Evolutionary conservation across 2,888 invertebrate species (phyloP), one percentile per base, ranked within the genome.

Genomic region (Stenotaenia linearis): DNA sequence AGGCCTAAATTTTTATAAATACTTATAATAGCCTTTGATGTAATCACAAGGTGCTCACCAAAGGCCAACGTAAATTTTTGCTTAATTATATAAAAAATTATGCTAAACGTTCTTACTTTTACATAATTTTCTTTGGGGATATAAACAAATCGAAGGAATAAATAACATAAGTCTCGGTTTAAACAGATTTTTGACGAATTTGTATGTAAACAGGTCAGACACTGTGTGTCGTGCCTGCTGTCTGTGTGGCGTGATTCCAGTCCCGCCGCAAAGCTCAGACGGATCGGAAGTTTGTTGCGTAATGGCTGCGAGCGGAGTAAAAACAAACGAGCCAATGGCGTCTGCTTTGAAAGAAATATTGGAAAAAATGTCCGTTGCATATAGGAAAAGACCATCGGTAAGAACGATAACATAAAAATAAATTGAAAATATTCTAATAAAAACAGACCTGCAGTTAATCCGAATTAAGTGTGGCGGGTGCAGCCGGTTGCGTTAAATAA

Each of bases 361-460:
- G 7, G 78, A 78, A 21, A 78, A 32, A 18, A 78, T 78, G 32
- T 56, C 50, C n/a, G n/a, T 61, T n/a, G 78, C 78, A 0, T 61
- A 56, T 61, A 28, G 18, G 18, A 78, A 61, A 78, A 30, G 78
- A 21, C 61, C 61, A 56, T 30, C 61, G 56, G 78, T 78, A 61
- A 56, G 78, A 30, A 23, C 21, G 69, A n/a, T 56, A 21, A 21
- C 4, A 12, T 74, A 18, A 18, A 25, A 25, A 18, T 18, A n/a
- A 5, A 69, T 7, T 9, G 69, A 69, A 69, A 69, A 69, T 15
- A 12, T 23, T 6, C 21, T 15, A 21, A n/a, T 18, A 50, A 4
- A 5, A 50, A 18, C 69, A 28, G 25, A 69, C 25, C 50, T 18
- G 9, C 9, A 32, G n/a, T n/a, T n/a, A n/a, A n/a, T n/a, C n/a